Conservation (phyloP, 1,140 invertebrate species). For the Geopemphigus sp. region DNA sequence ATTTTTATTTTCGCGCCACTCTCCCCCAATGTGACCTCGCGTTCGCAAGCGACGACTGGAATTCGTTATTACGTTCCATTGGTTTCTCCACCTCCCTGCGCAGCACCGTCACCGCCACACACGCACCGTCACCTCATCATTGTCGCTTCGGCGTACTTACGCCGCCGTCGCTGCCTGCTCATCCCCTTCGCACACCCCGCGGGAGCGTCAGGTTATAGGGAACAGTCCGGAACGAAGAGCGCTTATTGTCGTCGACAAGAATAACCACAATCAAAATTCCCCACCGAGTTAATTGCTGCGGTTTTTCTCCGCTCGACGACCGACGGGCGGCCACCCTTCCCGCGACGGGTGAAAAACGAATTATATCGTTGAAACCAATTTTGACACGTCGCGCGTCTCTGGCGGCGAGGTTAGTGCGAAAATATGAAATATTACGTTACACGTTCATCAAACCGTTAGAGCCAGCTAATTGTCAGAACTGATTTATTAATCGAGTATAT, state of each 20-base stretch:
- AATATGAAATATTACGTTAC: neutral
- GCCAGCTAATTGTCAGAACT: conserved; percentile 1
- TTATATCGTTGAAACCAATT: neutral
- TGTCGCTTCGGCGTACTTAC: neutral
- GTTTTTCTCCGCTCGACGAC: neutral
- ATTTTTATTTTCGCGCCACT: neutral
- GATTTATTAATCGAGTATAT: neutral
- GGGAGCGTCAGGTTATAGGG: no score
- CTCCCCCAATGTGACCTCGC: neutral
- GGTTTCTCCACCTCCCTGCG: neutral
- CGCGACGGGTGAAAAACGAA: neutral
- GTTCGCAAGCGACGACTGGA: neutral
- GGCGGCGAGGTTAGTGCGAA: no score
- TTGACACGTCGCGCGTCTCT: neutral
- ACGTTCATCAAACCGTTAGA: neutral
- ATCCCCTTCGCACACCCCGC: neutral
- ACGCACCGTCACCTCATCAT: neutral
- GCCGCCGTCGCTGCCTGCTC: neutral
- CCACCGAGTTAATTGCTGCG: conserved; percentile 31
- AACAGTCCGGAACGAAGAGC: neutral
- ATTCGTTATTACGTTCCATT: conserved; percentile 40
- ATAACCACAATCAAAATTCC: conserved; percentile 37
- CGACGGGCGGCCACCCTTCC: no score
- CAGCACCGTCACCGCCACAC: neutral
- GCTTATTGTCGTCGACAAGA: conserved; percentile 39